These are phyloP conservation scores for Chaenogobius annularis DNA, from an alignment of 2,113 vertebrate species.

Conservation along the genomic window DNA sequence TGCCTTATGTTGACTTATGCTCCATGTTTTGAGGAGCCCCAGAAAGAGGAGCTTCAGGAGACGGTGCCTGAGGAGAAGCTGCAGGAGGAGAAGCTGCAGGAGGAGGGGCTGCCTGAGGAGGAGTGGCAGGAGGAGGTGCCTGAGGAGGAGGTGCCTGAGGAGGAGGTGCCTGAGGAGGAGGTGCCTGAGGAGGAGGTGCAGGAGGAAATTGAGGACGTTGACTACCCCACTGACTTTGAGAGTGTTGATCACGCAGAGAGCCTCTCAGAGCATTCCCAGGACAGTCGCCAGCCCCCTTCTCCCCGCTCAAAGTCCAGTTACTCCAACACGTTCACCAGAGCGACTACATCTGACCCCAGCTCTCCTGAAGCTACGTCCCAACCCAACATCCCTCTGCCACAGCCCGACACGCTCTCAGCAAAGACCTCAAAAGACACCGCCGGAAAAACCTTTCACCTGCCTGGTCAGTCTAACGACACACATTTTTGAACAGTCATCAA, in stretches of 20 bases:
- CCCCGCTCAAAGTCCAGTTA: slow-evolving; percentile 1
- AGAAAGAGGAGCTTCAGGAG: no score
- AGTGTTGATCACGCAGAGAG: slow-evolving; percentile 57
- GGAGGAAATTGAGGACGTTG: background rate
- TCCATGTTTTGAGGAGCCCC: no score
- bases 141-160: background rate
- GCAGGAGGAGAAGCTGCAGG: background rate
- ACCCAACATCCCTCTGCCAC: background rate
- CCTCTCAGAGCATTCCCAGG: slow-evolving; percentile 75
- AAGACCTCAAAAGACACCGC: background rate
- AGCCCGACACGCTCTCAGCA: background rate
- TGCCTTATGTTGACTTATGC: no score
- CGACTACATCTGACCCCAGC: background rate
- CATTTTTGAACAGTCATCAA: background rate
- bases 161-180: background rate
- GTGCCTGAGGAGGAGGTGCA: background rate
- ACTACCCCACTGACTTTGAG: slow-evolving; percentile 77
- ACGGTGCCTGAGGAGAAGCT: no score
- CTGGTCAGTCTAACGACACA: background rate
- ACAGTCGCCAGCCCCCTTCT: background rate
- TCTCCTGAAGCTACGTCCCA: background rate
- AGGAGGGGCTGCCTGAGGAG: background rate
- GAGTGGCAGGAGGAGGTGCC: background rate
- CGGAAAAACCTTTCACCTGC: background rate
- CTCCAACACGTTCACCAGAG: background rate